Evolutionary conservation across 1,140 invertebrate genomes (phyloP), one percentile per base, ranked within the genome.

Genomic region (Drosophila jambulina): DNA sequence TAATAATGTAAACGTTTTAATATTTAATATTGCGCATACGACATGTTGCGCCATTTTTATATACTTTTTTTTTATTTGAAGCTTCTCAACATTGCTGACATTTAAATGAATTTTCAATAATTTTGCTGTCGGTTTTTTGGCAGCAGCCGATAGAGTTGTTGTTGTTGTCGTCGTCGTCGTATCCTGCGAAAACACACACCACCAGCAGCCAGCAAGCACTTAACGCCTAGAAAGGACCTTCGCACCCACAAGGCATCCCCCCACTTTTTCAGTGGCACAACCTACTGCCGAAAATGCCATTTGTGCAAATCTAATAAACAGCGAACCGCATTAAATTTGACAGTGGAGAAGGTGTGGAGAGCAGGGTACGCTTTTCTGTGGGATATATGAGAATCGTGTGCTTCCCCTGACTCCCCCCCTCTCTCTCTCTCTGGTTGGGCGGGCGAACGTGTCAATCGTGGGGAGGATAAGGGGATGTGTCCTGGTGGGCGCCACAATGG

Each of bases 61-160:
- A n/a, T 15, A 15, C 12, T n/a, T 29, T 19, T 2, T 19, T 51
- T 56, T 36, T 63, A 13, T 63, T 27, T 21, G 48, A 42, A 43
- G 61, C 62, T 76, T 67, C 54, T 53, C 46, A 32, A 38, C 67
- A 59, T 71, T 51, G 58, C 75, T 79, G 84, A 86, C 83, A 86
- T 86, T 86, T 80, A 87, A 86, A 86, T 86, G 83, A 86, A 83
- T 86, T 86, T 86, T 83, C 84, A 87, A 87, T 86, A 87, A 87
- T 87, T 86, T 83, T 21, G 43, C 53, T 60, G 57, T 65, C 46
- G 42, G 56, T 57, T 58, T 49, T 46, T 59, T 40, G 48, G 38
- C 61, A 53, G 78, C 48, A 49, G 48, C 69, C 69, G 58, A 86
- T 87, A 79, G 64, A 87, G 83, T 68, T 80, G 78, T 29, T 38